Evolutionary conservation across 1,140 invertebrate genomes (phyloP), one percentile per base, ranked within the genome.

Genomic region (Brachionus rubens): DNA sequence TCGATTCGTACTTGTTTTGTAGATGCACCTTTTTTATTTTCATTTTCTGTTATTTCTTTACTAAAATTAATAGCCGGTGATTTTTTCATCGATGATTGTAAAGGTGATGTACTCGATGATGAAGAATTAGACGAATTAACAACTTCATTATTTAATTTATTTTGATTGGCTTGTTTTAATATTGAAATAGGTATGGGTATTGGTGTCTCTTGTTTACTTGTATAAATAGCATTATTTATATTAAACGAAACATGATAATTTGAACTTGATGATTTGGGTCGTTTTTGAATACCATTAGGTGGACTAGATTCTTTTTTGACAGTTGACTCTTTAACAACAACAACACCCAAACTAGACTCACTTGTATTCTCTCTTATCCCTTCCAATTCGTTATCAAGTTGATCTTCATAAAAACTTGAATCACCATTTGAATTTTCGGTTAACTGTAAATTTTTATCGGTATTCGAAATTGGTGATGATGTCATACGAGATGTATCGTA

Each of bases 391-490:
- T 72, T 72, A 41, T 72, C 68, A 9, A 72, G 9, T 40, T 72
- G 68, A 72, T 72, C 68, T 50, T 72, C 68, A 14, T 72, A 72
- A 40, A 72, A 72, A 50, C 68, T 72, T 6, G 68, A 72, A 33
- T 72, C 68, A 50, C 68, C 68, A 14, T 72, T 72, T 50, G 46
- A 47, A n/a, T n/a, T n/a, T n/a, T n/a, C n/a, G n/a, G n/a, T n/a
- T n/a, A n/a, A n/a, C n/a, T n/a, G n/a, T 14, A 16, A 21, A 24
- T 9, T 72, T 10, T 40, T 21, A 36, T 33, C 28, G 19, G 28
- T 54, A 36, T 3, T 30, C 3, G 65, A 72, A 54, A 72, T 54
- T 10, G 68, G 68, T 26, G 68, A 72, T 21, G 68, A 72, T 28
- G 26, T 33, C 6, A 28, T n/a, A 14, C 46, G 43, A 40, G 40